Base-by-base conservation (phyloP, 2,113 vertebrate genomes). In the Phylloscopus whistleri region DNA sequence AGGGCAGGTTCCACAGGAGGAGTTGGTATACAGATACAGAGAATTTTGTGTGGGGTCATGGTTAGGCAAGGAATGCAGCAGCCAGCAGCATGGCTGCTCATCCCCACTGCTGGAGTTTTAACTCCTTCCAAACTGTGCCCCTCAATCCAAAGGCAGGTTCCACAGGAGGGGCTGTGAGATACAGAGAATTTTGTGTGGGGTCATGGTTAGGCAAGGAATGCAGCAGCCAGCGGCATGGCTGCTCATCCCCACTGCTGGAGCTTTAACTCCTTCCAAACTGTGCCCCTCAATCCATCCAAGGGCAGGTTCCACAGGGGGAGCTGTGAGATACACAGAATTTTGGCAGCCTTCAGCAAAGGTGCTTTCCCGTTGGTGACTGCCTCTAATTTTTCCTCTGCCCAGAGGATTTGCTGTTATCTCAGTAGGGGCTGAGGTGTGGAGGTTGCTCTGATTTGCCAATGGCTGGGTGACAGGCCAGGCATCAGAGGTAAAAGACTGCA, bases 21-120 rank as follows among this genome's bases (percentile, higher is more conserved):
- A 33, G 15, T 1, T 9, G 4, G 41, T 0, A 0, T 3, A n/a
- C n/a, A 2, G 55, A 12, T 3, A 1, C 0, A 5, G 5, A 48
- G 39, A 33, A n/a, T n/a, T n/a, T n/a, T n/a, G n/a, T n/a, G 69
- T 5, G 35, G 84, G 84, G 91, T 95, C 81, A 67, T 19, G 48
- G 52, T 60, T 52, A 35, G 74, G 49, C 79, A 51, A 58, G 8
- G 52, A 63, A n/a, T 9, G 53, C 88, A 78, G 31, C 68, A 70
- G 79, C 49, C 52, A 21, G 39, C 78, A 1, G n/a, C 37, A 37
- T 27, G 62, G 72, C 72, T 76, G 83, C 35, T 39, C 37, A 1
- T 28, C 24, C 64, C 75, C 67, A 16, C 24, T 75, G 35, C 80
- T 35, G 41, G 1, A 23, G 46, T 3, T 39, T 72, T 80, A 86